A percentile compares a stretch with the other conserved stretches of the same genome.
Evolutionary conservation across 35 echinoderm and acorn worm species (phyloP).

Genomic region (Apostichopus parvimensis): DNA sequence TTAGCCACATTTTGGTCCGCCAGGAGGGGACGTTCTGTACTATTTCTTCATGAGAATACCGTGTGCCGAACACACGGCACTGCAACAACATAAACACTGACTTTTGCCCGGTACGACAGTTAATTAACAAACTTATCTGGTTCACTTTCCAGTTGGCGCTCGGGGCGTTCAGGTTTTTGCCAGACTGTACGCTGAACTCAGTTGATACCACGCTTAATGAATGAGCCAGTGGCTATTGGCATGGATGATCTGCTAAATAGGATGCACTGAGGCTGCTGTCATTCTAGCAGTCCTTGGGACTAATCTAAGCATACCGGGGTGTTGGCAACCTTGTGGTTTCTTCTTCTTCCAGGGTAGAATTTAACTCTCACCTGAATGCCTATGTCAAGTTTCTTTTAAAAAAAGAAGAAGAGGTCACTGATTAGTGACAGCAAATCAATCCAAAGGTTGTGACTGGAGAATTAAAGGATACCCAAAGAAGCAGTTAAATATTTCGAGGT

Average conservation of each 20-base stretch:
- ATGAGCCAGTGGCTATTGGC: background rate
- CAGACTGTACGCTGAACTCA: constrained; percentile 30
- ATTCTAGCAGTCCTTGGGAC: background rate
- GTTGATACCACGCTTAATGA: constrained; percentile 32
- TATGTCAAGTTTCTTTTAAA: background rate
- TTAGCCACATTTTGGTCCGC: constrained; percentile 17
- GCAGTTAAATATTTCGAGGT: too few relatives aligned
- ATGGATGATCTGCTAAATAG: background rate
- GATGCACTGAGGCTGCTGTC: background rate
- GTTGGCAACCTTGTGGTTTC: constrained; percentile 9
- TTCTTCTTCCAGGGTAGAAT: background rate
- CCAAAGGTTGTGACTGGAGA: background rate
- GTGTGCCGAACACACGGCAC: constrained; percentile 4
- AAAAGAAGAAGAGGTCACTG: background rate
- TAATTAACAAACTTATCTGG: constrained; percentile 43
- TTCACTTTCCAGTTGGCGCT: constrained; percentile 22
- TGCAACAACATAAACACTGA: constrained; percentile 28
- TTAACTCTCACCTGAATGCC: constrained; percentile 7
- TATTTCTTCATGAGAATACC: too few relatives aligned
- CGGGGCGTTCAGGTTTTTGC: background rate
- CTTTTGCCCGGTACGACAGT: constrained; percentile 1
- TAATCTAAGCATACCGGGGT: background rate
- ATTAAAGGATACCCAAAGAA: too few relatives aligned
- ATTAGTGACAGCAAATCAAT: background rate
- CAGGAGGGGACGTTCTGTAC: background rate